Percentiles rank a stretch among this genome's conserved stretches.
phyloP scores from a whole-genome alignment of 92 coral and sea anemone genomes.

The Plumapathes pennacea region DNA sequence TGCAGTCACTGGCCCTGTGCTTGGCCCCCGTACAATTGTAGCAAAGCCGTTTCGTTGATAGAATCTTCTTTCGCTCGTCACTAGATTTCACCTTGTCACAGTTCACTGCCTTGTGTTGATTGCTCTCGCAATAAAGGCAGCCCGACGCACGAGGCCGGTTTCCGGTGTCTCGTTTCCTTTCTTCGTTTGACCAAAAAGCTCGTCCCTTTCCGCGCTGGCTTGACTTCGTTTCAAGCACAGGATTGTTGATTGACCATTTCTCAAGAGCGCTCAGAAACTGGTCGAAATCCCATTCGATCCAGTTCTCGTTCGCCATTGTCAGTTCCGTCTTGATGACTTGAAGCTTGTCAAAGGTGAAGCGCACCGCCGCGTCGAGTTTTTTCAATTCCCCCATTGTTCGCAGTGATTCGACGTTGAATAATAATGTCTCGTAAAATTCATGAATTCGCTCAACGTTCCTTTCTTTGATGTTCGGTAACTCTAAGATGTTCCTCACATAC shows the following conservation, averaged over 20 bases:
- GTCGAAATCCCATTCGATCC: slow-evolving; percentile 15
- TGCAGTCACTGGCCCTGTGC: slow-evolving; percentile 24
- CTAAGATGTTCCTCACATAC: neutral
- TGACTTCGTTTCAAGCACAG: neutral
- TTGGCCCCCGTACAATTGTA: slow-evolving; percentile 19
- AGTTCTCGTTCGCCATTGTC: slow-evolving; percentile 10
- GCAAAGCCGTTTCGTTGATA: slow-evolving; percentile 14
- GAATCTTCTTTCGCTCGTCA: slow-evolving; percentile 19
- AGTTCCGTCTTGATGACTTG: slow-evolving; percentile 7
- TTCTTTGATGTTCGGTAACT: slow-evolving; percentile 17
- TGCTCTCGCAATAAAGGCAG: slow-evolving; percentile 14
- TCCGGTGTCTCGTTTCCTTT: no score
- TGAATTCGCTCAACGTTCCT: slow-evolving; percentile 14
- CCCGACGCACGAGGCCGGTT: no score
- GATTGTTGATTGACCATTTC: neutral
- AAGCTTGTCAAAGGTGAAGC: slow-evolving; percentile 7
- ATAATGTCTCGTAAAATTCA: slow-evolving; percentile 15
- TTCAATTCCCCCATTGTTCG: neutral
- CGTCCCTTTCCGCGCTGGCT: no score
- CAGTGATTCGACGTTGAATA: slow-evolving; percentile 21
- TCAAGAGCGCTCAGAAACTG: neutral
- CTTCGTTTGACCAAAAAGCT: no score
- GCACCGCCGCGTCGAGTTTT: slow-evolving; percentile 4
- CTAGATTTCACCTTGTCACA: slow-evolving; percentile 11
- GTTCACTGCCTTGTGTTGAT: slow-evolving; percentile 5